phyloP scores from a whole-genome alignment of 2,797 vertebrate genomes.

The Eleutherodactylus coqui region DNA sequence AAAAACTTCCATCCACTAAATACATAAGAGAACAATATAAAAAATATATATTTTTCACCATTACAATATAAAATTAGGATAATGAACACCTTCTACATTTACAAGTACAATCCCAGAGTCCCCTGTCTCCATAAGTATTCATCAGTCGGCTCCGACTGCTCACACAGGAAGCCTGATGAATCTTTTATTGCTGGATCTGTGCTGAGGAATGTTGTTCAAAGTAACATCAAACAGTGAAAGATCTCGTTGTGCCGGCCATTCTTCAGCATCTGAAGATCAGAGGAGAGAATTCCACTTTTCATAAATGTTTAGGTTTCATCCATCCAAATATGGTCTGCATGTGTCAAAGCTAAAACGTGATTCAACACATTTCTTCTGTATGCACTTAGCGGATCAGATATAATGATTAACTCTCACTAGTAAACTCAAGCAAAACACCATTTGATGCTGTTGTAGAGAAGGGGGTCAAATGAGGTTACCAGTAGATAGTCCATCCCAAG shows the following conservation, averaged over 20 bases:
- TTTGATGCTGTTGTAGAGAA: not conserved
- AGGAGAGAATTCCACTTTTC: constrained; percentile 47
- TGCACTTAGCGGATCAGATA: not conserved
- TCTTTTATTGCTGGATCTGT: constrained; percentile 29
- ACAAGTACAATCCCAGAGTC: not conserved
- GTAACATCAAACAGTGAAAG: constrained; percentile 58
- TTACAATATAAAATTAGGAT: not conserved
- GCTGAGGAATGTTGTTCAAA: constrained; percentile 43
- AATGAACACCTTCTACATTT: not conserved
- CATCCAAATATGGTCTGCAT: constrained; percentile 36
- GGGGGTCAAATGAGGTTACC: not conserved
- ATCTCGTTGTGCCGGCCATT: not conserved
- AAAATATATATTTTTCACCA: not conserved
- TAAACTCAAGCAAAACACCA: not conserved
- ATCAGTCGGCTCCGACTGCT: not conserved
- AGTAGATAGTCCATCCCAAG: not conserved
- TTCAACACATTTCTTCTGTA: constrained; percentile 8
- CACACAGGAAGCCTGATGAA: not conserved
- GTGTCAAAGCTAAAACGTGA: constrained; percentile 33
- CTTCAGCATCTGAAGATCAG: constrained; percentile 55
- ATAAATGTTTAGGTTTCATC: constrained; percentile 53
- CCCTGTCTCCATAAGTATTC: not conserved
- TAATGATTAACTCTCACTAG: not conserved
- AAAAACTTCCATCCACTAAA: not conserved
- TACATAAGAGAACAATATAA: not conserved